A percentile compares a stretch with the other conserved stretches of the same genome.
These are phyloP conservation scores for Mallotus villosus DNA, from an alignment of 2,797 vertebrate genomes.

Conservation along the genomic window DNA sequence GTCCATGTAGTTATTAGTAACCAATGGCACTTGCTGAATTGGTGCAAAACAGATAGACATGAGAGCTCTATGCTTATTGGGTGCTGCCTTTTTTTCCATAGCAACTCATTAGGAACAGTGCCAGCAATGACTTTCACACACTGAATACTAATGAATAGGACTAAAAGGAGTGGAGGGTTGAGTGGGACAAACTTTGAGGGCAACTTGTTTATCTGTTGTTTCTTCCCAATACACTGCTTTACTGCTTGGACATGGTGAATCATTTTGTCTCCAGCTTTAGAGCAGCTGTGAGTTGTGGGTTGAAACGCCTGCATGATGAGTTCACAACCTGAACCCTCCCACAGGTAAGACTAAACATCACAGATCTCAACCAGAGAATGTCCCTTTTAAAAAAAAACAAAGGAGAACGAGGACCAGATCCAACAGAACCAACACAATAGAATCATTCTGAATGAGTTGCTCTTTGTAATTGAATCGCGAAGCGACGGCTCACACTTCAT, in stretches of 20 bases:
- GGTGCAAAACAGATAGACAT: conserved; percentile 38
- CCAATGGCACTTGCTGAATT: conserved; percentile 43
- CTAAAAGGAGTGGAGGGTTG: not conserved
- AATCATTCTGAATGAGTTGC: not conserved
- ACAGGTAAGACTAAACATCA: not conserved
- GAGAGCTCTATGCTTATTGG: conserved; percentile 1
- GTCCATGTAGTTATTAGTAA: conserved; percentile 49
- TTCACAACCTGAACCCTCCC: not conserved
- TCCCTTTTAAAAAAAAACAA: not conserved
- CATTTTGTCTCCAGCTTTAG: not conserved
- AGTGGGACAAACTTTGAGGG: not conserved
- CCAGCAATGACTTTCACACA: not conserved
- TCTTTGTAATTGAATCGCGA: not conserved
- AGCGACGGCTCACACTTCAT: not conserved
- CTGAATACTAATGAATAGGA: not conserved
- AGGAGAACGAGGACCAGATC: not conserved
- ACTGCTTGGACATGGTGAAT: not conserved
- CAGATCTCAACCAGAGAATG: not conserved
- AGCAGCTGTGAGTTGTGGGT: not conserved
- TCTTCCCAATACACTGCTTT: not conserved
- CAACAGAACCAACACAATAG: not conserved
- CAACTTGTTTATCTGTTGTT: not conserved
- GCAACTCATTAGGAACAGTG: conserved; percentile 45
- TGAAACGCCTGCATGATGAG: not conserved
- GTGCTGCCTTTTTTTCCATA: conserved; percentile 3